These are phyloP conservation scores for Enteromius paludinosus DNA, from an alignment of 2,797 vertebrate genomes.

Conservation along the genomic window DNA sequence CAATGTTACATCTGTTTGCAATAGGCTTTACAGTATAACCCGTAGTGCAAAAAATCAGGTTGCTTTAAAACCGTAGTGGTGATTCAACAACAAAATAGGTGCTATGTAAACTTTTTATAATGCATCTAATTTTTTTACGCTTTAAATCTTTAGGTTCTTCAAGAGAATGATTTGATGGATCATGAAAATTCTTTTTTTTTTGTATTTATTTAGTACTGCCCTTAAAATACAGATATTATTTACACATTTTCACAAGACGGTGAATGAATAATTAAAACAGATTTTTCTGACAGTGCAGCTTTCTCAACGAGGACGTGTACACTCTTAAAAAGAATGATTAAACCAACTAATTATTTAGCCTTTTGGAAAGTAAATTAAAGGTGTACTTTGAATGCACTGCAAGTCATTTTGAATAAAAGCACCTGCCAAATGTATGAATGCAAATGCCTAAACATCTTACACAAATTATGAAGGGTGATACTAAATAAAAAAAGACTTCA, in stretches of 20 bases:
- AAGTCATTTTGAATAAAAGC: not conserved
- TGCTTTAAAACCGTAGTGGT: not conserved
- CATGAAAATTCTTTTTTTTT: not conserved
- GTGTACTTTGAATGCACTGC: not conserved
- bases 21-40: not conserved
- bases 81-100: not conserved
- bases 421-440: not conserved
- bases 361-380: not conserved
- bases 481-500: not conserved
- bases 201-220: slow-evolving; percentile 11
- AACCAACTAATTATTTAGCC: not conserved
- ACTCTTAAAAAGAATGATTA: not conserved
- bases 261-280: not conserved
- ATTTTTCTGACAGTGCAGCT: not conserved
- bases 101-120: not conserved
- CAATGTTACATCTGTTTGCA: not conserved
- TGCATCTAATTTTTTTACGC: not conserved
- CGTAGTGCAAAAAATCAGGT: not conserved
- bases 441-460: not conserved
- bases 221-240: not conserved
- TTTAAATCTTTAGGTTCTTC: not conserved
- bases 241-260: not conserved
- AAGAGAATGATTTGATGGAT: not conserved
- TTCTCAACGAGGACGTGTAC: not conserved
- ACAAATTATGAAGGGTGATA: not conserved